phyloP scores from a whole-genome alignment of 2,797 vertebrate genomes.

The Eidolon dupreanum region DNA sequence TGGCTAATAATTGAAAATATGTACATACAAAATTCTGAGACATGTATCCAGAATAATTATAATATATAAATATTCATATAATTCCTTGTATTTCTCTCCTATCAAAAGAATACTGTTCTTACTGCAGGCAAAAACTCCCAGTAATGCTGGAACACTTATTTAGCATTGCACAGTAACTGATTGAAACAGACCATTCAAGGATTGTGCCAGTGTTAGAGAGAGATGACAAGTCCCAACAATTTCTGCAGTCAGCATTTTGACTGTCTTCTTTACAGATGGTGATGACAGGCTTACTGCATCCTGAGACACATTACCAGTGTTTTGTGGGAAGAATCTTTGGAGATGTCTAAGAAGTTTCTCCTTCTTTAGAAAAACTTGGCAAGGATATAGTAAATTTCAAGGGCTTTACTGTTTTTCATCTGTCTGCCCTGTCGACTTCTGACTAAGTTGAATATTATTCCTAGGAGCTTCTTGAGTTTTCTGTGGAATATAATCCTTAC shows the following conservation, averaged over 20 bases:
- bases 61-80: background rate
- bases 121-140: background rate
- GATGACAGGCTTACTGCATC: background rate
- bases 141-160: background rate
- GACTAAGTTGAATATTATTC: background rate
- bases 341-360: background rate
- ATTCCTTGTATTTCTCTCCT: background rate
- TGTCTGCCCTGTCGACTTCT: background rate
- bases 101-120: background rate
- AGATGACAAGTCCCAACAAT: background rate
- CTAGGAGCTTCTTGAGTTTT: background rate
- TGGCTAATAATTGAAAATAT: constrained; percentile 33
- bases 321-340: background rate
- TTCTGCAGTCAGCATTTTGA: background rate
- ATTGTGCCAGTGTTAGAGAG: background rate
- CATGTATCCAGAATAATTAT: background rate
- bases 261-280: background rate
- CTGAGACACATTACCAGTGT: background rate
- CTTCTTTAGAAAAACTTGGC: background rate
- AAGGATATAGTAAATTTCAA: background rate
- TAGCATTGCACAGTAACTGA: background rate
- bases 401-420: background rate
- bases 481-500: background rate
- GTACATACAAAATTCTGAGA: background rate
- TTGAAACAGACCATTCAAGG: background rate